These are phyloP conservation scores for Malurus splendens DNA, from an alignment of 2,797 vertebrate genomes.

Conservation along the genomic window DNA sequence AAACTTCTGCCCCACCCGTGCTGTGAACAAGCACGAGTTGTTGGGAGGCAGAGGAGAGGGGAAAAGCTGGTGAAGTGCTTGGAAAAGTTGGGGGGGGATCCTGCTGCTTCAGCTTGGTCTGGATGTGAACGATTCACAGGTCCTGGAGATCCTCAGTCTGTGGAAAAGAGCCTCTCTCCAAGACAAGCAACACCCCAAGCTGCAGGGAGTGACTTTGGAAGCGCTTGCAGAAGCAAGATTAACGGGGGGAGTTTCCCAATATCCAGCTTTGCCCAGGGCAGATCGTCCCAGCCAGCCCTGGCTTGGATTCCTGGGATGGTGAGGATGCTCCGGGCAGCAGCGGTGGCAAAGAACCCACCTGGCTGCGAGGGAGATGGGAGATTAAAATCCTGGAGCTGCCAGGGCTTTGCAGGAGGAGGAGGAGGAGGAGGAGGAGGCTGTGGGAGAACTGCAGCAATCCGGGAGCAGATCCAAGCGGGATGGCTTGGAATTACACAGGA, in stretches of 20 bases:
- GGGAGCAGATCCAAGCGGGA: conserved; percentile 38
- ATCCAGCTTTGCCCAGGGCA: neutral
- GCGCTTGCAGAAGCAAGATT: neutral
- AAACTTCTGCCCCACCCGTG: neutral
- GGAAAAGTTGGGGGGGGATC: accelerated
- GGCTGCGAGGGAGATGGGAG: neutral
- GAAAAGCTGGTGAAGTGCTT: neutral
- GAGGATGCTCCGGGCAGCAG: conserved; percentile 14
- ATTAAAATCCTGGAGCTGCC: neutral
- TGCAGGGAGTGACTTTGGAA: neutral
- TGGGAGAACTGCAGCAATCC: conserved; percentile 23
- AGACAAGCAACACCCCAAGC: neutral
- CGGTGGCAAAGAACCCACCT: conserved; percentile 40
- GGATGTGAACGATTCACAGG: neutral
- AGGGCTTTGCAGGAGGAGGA: conserved; percentile 36
- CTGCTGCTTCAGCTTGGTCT: neutral
- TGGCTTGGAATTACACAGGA: conserved; percentile 5
- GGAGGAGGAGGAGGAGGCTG: neutral
- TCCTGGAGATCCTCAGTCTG: neutral
- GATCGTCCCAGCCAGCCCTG: neutral
- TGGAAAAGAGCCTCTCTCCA: neutral
- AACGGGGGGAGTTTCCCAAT: neutral
- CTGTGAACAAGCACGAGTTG: accelerated
- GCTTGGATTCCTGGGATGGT: neutral
- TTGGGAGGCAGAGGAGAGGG: neutral